phyloP scores from a whole-genome alignment of 1,140 invertebrate genomes.

The Coelopa frigida region DNA sequence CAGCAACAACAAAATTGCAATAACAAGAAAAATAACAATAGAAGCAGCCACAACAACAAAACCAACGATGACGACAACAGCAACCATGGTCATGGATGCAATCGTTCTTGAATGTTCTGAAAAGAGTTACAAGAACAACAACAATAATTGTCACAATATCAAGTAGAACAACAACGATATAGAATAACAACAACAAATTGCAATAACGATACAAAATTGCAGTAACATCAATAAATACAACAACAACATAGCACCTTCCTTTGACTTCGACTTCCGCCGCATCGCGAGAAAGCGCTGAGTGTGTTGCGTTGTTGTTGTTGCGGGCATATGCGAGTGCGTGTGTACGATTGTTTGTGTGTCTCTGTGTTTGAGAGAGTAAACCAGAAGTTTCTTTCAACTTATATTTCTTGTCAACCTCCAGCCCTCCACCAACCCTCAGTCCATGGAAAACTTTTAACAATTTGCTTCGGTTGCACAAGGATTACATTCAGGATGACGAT shows the following conservation, averaged over 20 bases:
- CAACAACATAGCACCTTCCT: not conserved
- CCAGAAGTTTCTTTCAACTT: too few species aligned
- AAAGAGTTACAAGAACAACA: not conserved
- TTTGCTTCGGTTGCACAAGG: too few species aligned
- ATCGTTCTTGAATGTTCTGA: not conserved
- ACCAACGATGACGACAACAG: not conserved
- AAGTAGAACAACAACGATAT: not conserved
- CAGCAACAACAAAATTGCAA: constrained; percentile 1
- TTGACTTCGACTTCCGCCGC: too few species aligned
- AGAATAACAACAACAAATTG: not conserved
- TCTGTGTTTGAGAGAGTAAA: too few species aligned
- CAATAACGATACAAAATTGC: not conserved
- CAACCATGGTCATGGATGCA: not conserved
- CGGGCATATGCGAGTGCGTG: too few species aligned
- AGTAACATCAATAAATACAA: constrained; percentile 1
- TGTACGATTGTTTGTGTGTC: too few species aligned
- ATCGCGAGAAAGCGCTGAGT: too few species aligned
- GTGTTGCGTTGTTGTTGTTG: too few species aligned
- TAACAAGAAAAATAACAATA: not conserved
- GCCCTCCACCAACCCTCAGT: too few species aligned
- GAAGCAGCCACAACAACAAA: not conserved
- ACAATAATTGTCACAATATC: not conserved
- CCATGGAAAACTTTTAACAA: too few species aligned
- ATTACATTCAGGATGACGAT: not conserved
- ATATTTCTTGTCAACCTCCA: too few species aligned